Conservation (phyloP, 2,113 vertebrate genomes). For the Oncorhynchus gorbuscha region DNA sequence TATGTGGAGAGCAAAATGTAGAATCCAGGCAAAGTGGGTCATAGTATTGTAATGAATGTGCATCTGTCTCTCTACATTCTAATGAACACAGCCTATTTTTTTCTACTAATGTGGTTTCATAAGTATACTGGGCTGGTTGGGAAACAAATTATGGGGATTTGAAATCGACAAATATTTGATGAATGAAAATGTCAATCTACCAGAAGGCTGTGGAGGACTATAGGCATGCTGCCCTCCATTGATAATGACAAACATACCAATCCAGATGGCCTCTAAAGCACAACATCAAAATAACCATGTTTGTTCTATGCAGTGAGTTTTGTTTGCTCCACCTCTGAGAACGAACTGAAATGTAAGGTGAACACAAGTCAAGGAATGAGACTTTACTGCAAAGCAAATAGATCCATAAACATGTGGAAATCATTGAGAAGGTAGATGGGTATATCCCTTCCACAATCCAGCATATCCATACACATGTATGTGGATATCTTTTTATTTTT, state of each 20-base stretch:
- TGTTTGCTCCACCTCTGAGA: neutral
- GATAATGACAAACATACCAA: neutral
- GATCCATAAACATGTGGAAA: too few species aligned
- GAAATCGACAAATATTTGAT: neutral
- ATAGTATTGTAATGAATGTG: constrained; percentile 39
- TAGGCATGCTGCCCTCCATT: neutral
- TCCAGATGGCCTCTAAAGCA: neutral
- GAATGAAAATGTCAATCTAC: neutral
- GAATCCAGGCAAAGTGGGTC: constrained; percentile 34
- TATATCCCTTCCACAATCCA: neutral
- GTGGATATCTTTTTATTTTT: too few species aligned
- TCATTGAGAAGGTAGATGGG: too few species aligned
- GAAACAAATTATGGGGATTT: neutral
- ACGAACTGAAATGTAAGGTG: neutral
- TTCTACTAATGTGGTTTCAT: constrained; percentile 35
- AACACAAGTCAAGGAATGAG: too few species aligned
- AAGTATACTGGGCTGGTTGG: constrained; percentile 7
- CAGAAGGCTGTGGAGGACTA: too few species aligned
- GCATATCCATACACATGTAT: neutral
- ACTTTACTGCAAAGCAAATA: too few species aligned
- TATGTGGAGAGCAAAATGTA: constrained; percentile 29
- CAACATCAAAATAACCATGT: neutral
- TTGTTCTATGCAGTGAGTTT: neutral
- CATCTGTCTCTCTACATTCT: constrained; percentile 43
- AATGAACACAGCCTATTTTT: constrained; percentile 47